Conservation (phyloP, 2,113 vertebrate species). For the Indri indri region DNA sequence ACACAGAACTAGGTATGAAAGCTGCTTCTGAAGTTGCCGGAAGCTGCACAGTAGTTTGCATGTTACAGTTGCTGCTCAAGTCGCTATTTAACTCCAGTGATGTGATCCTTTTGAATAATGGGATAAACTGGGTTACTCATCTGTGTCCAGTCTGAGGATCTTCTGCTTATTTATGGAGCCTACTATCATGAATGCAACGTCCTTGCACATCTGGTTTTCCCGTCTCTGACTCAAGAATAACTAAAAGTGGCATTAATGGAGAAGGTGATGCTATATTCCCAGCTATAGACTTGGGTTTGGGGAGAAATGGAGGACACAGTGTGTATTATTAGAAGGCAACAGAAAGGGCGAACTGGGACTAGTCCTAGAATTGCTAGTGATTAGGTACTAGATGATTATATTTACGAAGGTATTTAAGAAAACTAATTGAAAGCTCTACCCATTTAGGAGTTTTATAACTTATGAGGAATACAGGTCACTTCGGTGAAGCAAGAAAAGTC, state of each 20-base stretch:
- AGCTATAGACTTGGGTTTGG: background rate
- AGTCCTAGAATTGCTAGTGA: background rate
- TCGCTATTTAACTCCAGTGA: background rate
- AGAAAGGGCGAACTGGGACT: too few relatives aligned
- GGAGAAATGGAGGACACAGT: background rate
- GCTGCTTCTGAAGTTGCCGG: background rate
- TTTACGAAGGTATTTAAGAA: background rate
- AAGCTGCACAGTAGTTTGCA: background rate
- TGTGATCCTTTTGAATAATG: background rate
- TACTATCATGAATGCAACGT: background rate
- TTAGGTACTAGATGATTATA: background rate
- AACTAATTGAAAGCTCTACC: background rate
- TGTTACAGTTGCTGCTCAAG: background rate
- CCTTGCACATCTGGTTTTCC: background rate
- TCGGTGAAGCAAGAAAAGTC: background rate
- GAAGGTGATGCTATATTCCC: background rate
- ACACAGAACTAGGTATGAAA: background rate
- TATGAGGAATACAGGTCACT: background rate
- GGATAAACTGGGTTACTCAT: background rate
- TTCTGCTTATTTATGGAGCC: background rate
- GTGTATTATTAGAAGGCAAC: background rate
- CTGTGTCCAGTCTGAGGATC: background rate
- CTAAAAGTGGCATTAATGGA: background rate
- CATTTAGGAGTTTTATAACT: background rate
- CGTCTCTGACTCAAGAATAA: background rate